Evolutionary conservation across 2,113 vertebrate species (phyloP), one percentile per base, ranked within the genome.

Genomic region (Syngnathoides biaculeatus): DNA sequence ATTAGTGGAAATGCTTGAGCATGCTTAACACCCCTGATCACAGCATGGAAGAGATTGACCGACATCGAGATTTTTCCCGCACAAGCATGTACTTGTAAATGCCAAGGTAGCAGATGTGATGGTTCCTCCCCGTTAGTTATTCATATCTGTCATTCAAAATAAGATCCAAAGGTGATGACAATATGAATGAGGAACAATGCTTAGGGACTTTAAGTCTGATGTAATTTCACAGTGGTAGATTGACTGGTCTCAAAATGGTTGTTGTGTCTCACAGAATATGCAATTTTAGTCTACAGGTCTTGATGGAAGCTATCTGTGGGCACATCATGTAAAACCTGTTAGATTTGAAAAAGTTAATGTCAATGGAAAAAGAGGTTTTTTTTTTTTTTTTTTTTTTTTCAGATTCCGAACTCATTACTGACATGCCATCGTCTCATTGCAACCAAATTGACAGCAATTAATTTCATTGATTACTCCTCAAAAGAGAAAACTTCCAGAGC

Each of bases 391-490:
- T n/a, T n/a, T n/a, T n/a, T n/a, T n/a, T 78, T 45, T 56, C 60
- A 47, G 61, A 9, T 38, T 67, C 57, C 48, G 68, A 59, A 73
- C n/a, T 63, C 0, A 43, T 59, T 42, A 65, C 65, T 27, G 45
- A 62, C 30, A n/a, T 53, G 47, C 55, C 45, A 55, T 45, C 53
- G 15, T 71, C 61, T 67, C 53, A 24, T 57, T 64, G 60, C 55
- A 50, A 53, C 40, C 66, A 5, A 60, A 68, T 22, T 65, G 64
- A 70, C 74, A 70, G 61, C 62, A 69, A 64, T 63, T 79, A 50
- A 79, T 80, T 77, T 80, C 73, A 80, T 77, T 75, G 79, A 59
- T 77, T 59, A 62, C 55, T 68, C 66, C 75, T 43, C 20, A 35
- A 62, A 56, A 39, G 38, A 22, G 55, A 14, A n/a, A 52, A 62